Evolutionary conservation across 2,888 invertebrate genomes (phyloP), one percentile per base, ranked within the genome.

Genomic region (Lithophane leautieri): DNA sequence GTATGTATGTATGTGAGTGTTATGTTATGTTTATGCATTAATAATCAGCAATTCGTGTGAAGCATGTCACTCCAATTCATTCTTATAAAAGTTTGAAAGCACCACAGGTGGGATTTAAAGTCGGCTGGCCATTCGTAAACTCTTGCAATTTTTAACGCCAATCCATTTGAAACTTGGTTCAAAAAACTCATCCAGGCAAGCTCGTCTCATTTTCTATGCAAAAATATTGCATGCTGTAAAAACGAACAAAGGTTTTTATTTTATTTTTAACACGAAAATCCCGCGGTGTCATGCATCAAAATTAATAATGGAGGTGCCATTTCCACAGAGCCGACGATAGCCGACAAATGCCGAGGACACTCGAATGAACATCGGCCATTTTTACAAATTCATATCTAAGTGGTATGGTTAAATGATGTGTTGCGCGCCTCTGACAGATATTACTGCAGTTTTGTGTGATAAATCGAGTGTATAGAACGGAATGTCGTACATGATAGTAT

Each of bases 231-330:
- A 72, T 62, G 63, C 47, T 61, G n/a, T 52, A 72, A 56, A 73
- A 69, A 70, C 62, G 42, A 52, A 34, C 58, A 22, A 14, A 47
- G n/a, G 22, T n/a, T 73, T 68, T 68, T 62, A 47, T 73, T 69
- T 66, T 61, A 68, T 76, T 70, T 79, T 25, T 34, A 62, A 63
- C 61, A 22, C 16, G 28, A 67, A 77, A 76, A 72, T 63, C 58
- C 63, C 16, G 58, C 63, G 56, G 22, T 75, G 70, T 76, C 69
- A 73, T 81, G 68, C 63, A 78, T 83, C 75, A 77, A 81, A 85
- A 78, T 86, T 81, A 83, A 85, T 77, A 79, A 83, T 83, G 44
- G 47, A 86, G 19, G 22, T 72, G 66, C 72, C 70, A 80, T 75
- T 63, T 63, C 42, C 34, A 25, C 66, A 58, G 47, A 47, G 68